Evolutionary conservation across 2,888 invertebrate genomes (phyloP), one percentile per base, ranked within the genome.

Genomic region (Chymomyza amoena): DNA sequence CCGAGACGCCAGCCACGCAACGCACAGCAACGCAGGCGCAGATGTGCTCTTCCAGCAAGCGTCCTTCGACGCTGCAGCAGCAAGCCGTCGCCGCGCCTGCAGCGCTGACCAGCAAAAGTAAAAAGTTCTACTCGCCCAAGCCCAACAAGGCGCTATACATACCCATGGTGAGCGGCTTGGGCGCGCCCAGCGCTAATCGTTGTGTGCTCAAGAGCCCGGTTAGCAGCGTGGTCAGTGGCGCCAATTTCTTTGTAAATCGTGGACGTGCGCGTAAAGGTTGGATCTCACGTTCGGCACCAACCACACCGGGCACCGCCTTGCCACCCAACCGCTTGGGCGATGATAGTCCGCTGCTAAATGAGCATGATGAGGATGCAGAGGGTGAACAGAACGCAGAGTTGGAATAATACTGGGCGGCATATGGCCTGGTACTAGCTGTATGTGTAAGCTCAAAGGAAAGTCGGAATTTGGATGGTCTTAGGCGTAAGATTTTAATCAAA

Each of bases 231-330:
- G 89, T 90, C 2, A 89, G 84, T 52, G 89, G 88, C 1, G 89
- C 89, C 54, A 91, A 85, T 68, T 91, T 91, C 75, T 90, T 91
- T 67, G 81, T 89, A 6, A 86, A 84, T 56, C 89, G 90, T 1
- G 89, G 89, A 6, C 91, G 93, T 2, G 91, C 92, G 7, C 92
- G 93, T 63, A 91, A 93, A 70, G 93, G 95, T 57, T 95, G 95
- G 92, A 92, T 96, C 7, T 95, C 96, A 0, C 92, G 95, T 28
- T 96, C 96, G 0, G 96, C 96, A 0, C 96, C 96, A 0, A 95
- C 95, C 3, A 96, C 96, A 0, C 96, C 96, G 0, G 92, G 95
- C 45, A 94, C 94, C 39, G 89, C 89, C 7, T 92, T 95, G 66
- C 94, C 95, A 16, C 95, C 95, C 10, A 93, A 93, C 79, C 90